A percentile compares a stretch with the other conserved stretches of the same genome.
Evolutionary conservation across 2,888 invertebrate genomes (phyloP).

Genomic region (Netelia melanura): DNA sequence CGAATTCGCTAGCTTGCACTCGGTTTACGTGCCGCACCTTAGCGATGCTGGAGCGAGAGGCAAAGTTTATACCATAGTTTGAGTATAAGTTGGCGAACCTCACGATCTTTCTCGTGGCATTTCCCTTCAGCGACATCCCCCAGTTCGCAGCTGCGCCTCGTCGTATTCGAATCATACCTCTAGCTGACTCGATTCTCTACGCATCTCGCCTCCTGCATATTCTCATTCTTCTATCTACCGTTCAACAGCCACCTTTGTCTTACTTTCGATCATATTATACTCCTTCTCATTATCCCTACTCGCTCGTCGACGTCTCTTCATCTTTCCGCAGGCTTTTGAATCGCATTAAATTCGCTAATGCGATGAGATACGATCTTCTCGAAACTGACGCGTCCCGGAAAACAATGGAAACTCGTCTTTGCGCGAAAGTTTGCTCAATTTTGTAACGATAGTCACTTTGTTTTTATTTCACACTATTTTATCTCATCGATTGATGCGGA

Average conservation of each 20-base stretch:
- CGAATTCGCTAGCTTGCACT: slow-evolving; percentile 16
- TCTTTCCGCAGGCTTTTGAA: slow-evolving; percentile 15
- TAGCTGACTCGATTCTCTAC: background rate
- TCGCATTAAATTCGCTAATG: slow-evolving; percentile 4
- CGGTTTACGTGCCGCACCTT: slow-evolving; percentile 1
- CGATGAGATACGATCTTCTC: background rate
- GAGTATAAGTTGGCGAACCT: slow-evolving; percentile 31
- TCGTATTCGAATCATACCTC: slow-evolving; percentile 6
- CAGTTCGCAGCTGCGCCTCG: slow-evolving; percentile 4
- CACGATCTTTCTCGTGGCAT: slow-evolving; percentile 14
- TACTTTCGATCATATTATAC: background rate
- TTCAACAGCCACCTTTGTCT: background rate
- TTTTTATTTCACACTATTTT: background rate
- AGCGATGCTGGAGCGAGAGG: slow-evolving; percentile 10
- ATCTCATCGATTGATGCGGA: no score
- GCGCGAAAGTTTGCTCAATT: background rate
- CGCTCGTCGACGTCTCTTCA: background rate
- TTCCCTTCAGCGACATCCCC: slow-evolving; percentile 4
- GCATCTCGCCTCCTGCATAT: background rate
- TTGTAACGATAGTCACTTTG: background rate
- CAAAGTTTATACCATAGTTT: slow-evolving; percentile 44
- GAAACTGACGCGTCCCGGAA: background rate
- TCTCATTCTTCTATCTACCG: slow-evolving; percentile 1
- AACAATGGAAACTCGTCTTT: slow-evolving; percentile 37
- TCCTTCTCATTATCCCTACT: background rate